phyloP scores from a whole-genome alignment of 2,888 invertebrate species.

The Boloria selene region DNA sequence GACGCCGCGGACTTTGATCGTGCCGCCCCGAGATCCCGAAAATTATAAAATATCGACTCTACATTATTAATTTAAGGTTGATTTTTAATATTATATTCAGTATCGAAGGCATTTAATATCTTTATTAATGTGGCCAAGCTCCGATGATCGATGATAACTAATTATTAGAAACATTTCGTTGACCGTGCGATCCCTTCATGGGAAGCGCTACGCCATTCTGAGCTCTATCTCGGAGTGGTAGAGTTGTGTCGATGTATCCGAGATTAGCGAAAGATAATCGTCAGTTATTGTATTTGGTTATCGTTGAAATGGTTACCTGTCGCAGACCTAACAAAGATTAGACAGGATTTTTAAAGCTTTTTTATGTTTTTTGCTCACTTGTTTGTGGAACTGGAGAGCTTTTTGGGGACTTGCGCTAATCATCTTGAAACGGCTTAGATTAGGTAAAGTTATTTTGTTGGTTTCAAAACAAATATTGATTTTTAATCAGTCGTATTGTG shows the following conservation, averaged over 20 bases:
- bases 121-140: slow-evolving; percentile 75
- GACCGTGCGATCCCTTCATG: slow-evolving; percentile 58
- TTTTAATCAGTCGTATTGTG: slow-evolving; percentile 18
- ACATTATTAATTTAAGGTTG: slow-evolving; percentile 29
- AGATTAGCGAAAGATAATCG: slow-evolving; percentile 68
- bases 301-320: slow-evolving; percentile 59
- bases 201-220: slow-evolving; percentile 22
- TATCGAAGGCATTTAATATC: slow-evolving; percentile 72
- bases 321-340: slow-evolving; percentile 53
- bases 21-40: slow-evolving; percentile 52
- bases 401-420: slow-evolving; percentile 30
- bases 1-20: slow-evolving; percentile 68
- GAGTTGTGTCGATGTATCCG: slow-evolving; percentile 37
- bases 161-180: slow-evolving; percentile 78
- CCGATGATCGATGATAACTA: slow-evolving; percentile 78
- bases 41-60: slow-evolving; percentile 36
- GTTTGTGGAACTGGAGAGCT: slow-evolving; percentile 27
- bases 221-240: slow-evolving; percentile 42
- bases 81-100: slow-evolving; percentile 34
- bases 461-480: slow-evolving; percentile 17
- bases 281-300: slow-evolving; percentile 78
- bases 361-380: slow-evolving; percentile 30
- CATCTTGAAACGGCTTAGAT: slow-evolving; percentile 24
- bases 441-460: slow-evolving; percentile 7
- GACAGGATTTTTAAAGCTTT: slow-evolving; percentile 41